Evolutionary conservation across 2,797 vertebrate species (phyloP), one percentile per base, ranked within the genome.

Genomic region (Heteromormyrus szaboi): DNA sequence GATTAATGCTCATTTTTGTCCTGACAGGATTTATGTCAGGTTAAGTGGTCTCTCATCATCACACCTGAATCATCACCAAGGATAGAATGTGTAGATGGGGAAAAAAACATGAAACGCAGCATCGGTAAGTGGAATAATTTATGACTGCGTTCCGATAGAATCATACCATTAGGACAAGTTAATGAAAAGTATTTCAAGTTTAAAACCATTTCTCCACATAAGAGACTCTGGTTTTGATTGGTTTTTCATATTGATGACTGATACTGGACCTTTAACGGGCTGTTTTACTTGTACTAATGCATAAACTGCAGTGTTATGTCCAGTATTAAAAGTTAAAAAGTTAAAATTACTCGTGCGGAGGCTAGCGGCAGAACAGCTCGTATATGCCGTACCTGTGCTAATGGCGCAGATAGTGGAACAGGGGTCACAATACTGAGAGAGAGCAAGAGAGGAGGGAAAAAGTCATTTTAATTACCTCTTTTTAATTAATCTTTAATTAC

Each of bases 381-480:
- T 81, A 11, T 22, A n/a, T 46, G 19, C 76, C 1, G 7, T 22
- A 81, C 76, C 76, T 44, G 19, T 46, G 19, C 7, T 81, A 81
- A 46, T 22, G 76, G 19, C 8, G 17, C 8, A 46, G 76, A 41
- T 46, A 81, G 17, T 0, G 3, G 76, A 44, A 81, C 41, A 44
- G 76, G 19, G 76, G 76, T 81, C 76, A 46, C 76, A 81, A 81
- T 81, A 46, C n/a, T 11, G 76, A 81, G 41, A 79, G 37, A 81
- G 41, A 22, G 37, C 37, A 11, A 81, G 76, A 46, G 76, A n/a
- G 41, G 17, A 46, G 19, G 76, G 41, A 46, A 46, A 81, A 81
- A 81, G 76, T 81, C 76, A 81, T 81, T 81, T 81, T 81, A 81
- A 81, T 81, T 81, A 81, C 76, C 76, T 81, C 76, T 46, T 81